Base-by-base conservation (phyloP, 1,140 invertebrate genomes). In the Berghia stephanieae region DNA sequence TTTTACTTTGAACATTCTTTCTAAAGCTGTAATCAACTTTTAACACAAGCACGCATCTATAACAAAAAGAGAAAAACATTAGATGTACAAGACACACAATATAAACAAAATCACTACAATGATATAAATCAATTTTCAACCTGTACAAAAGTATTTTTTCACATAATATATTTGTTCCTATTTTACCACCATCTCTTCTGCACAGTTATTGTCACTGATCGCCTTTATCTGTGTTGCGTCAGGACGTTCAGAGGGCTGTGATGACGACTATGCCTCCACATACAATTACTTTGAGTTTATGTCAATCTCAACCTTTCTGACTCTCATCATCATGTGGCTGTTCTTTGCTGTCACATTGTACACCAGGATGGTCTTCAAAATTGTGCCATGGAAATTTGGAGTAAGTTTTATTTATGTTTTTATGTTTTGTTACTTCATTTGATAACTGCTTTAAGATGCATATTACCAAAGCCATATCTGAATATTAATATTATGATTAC, bases 201-300 rank as follows among this genome's bases (percentile, higher is more conserved):
- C 70, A 16, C 78, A 79, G 78, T 8, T 76, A 34, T 38, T 79
- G 10, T 75, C 79, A 16, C 49, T 80, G 36, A 78, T 80, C 46
- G 79, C 79, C 34, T 80, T 80, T 55, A 71, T 78, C 18, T 80
- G 79, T 69, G 44, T 67, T 18, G 75, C 79, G 5, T 69, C 79
- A 8, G 75, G 71, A 40, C 21, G 79, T 24, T 71, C 63, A 31
- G 66, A 75, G 1, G 18, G 27, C 13, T 80, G 79, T 71, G 79
- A 80, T 66, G 42, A 70, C n/a, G 4, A 13, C 0, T 78, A 78
- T 55, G 43, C 79, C 0, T 78, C 79, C 13, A 78, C 63, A 21
- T 80, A 80, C 67, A 80, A 80, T 72, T 80, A 63, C 46, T 80
- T 78, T 70, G 79, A 80, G 72, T 80, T 80, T 74, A 67, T 75